Evolutionary conservation across 2,113 vertebrate species (phyloP), one percentile per base, ranked within the genome.

Genomic region (Rhadina sibilatrix): DNA sequence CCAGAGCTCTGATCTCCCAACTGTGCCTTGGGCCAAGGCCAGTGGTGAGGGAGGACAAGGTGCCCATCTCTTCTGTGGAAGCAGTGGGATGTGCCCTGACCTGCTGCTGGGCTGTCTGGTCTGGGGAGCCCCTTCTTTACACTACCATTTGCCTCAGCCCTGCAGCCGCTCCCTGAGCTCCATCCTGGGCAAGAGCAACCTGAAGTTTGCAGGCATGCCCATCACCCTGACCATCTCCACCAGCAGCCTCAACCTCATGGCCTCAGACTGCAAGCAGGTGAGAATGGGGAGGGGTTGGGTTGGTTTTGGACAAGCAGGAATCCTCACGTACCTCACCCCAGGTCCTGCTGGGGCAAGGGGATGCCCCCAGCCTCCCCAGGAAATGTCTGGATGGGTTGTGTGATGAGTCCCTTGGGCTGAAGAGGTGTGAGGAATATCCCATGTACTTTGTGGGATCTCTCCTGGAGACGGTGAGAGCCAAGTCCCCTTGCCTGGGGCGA

Each of bases 201-300:
- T 99, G 93, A 99, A 99, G 97, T 99, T 99, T 57, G 99, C 99
- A 4, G 99, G 99, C 35, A 99, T 99, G 99, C 98, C 99, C 82
- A 99, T 99, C 98, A 99, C 98, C 82, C 98, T 99, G 64, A 99
- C 99, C n/a, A 98, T 99, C 87, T 99, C 99, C 11, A 99, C 99
- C 97, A 99, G 99, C 98, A 99, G 99, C 97, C 99, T 99, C 95
- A 99, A 99, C 97, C 99, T 99, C 95, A 99, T 99, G 99, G 99
- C 99, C 3, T 98, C 99, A 3, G 99, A 99, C 98, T 99, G 99
- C 97, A 99, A 99, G 96, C 99, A 99, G 99, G 99, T 99, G 83
- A 97, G 64, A 44, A 38, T 4, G 0, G 19, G 15, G 49, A 27
- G 9, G 61, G 33, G 11, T n/a, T 65, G 13, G 3, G 4, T 13